These are phyloP conservation scores for Trachurus trachurus DNA, from an alignment of 2,797 vertebrate species.

Conservation along the genomic window DNA sequence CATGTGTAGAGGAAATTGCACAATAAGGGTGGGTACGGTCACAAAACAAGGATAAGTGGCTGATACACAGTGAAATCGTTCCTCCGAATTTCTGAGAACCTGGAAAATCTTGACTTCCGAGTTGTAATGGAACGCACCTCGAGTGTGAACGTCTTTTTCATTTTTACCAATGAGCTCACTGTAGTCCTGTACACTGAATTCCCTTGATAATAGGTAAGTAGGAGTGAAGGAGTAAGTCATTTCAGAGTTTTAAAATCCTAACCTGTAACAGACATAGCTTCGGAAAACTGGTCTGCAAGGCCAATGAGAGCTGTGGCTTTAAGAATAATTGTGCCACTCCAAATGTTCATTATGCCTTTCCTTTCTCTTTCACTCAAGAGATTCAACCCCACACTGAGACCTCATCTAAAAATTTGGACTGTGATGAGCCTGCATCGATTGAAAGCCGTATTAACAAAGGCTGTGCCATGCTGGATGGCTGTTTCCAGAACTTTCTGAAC, in stretches of 20 bases:
- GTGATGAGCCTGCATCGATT: constrained; percentile 10
- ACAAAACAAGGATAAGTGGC: too few relatives aligned
- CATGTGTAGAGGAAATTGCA: too few relatives aligned
- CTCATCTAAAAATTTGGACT: constrained; percentile 15
- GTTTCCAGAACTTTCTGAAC: constrained; percentile 40
- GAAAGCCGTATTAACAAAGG: constrained; percentile 19
- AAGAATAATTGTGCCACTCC: constrained; percentile 55
- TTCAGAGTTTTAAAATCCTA: background rate
- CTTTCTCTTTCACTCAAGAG: constrained; percentile 36
- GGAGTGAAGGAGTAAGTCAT: too few relatives aligned
- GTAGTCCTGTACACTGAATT: too few relatives aligned
- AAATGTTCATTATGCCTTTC: constrained; percentile 57
- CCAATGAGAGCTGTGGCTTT: constrained; percentile 27
- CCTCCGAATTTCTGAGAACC: too few relatives aligned
- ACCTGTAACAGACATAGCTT: constrained; percentile 29
- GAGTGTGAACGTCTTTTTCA: too few relatives aligned
- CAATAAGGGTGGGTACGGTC: too few relatives aligned
- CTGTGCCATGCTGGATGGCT: constrained; percentile 23
- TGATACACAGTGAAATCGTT: too few relatives aligned
- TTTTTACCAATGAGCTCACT: too few relatives aligned
- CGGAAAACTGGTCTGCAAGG: constrained; percentile 25
- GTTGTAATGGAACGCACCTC: too few relatives aligned
- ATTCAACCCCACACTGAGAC: constrained; percentile 19
- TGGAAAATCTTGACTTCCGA: too few relatives aligned
- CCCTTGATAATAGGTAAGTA: too few relatives aligned